Evolutionary conservation across 2,888 invertebrate genomes (phyloP), one percentile per base, ranked within the genome.

Genomic region (Clivina fossor): DNA sequence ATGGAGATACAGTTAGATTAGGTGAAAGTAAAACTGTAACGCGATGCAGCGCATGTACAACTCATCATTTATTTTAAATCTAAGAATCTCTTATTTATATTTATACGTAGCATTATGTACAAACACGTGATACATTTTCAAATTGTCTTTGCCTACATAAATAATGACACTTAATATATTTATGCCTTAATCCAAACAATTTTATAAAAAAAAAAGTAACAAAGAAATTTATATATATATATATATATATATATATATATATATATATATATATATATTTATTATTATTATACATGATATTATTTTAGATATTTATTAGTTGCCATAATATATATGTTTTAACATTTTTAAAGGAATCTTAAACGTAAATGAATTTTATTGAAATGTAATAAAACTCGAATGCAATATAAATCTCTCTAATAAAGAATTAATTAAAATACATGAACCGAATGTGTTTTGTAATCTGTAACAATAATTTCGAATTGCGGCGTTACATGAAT

Each of bases 21-120:
- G 85, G 86, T 1, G 85, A 86, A 62, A 80, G 86, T 64, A 83
- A 83, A 66, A 72, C 85, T 3, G 77, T 85, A n/a, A 80, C 80
- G 63, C 78, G 78, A 66, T 88, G 88, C 72, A 84, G 83, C 68
- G 81, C 81, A 58, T 86, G 86, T 74, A 74, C 70, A 69, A 74
- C 30, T 11, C 26, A 24, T 47, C 37, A 26, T 38, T 38, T 37
- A 35, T 53, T 53, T 53, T 53, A 53, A 43, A 19, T 32, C 2
- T 44, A 32, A 51, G 18, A 26, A 40, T 32, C 43, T 44, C 32
- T 46, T 41, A 48, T 38, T 50, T 40, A 20, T 50, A 15, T 50
- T 40, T 50, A 38, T 49, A 38, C 49, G 37, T 49, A 49, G 49
- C n/a, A n/a, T n/a, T n/a, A n/a, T n/a, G n/a, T n/a, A n/a, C n/a